Conservation (phyloP, 2,113 vertebrate species). For the Labeo rohita region DNA sequence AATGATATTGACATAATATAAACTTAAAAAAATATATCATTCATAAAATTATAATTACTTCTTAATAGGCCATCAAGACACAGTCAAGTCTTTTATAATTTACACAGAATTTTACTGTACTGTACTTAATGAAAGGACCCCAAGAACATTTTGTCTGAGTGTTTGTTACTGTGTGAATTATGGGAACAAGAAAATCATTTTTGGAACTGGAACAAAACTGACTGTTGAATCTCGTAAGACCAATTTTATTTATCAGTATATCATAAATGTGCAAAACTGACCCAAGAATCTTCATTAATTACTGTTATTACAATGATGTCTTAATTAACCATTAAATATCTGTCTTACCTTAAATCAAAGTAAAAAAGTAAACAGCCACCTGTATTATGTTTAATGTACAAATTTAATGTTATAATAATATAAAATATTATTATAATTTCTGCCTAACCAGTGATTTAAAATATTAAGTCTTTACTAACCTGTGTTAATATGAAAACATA, state of each 20-base stretch:
- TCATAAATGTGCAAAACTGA: neutral
- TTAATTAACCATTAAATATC: neutral
- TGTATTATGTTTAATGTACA: neutral
- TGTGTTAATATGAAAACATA: no score
- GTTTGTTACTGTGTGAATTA: conserved; percentile 51
- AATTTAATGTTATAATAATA: no score
- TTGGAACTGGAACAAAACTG: conserved; percentile 56
- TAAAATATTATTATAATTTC: neutral
- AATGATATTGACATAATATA: neutral
- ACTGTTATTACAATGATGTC: neutral
- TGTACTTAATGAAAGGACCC: neutral
- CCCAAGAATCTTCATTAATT: neutral
- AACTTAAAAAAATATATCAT: neutral
- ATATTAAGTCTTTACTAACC: no score
- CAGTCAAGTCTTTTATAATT: neutral
- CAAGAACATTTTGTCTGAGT: conserved; percentile 14
- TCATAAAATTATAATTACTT: neutral
- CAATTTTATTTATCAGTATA: neutral
- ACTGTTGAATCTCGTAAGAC: conserved; percentile 46
- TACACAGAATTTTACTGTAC: neutral
- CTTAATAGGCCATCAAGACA: neutral
- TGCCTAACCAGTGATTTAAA: no score
- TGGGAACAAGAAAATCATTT: conserved; percentile 45
- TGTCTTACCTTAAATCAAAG: neutral
- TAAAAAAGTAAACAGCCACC: neutral